Evolutionary conservation across 2,113 vertebrate species (phyloP), one percentile per base, ranked within the genome.

Genomic region (Pseudorhombus dupliciocellatus): DNA sequence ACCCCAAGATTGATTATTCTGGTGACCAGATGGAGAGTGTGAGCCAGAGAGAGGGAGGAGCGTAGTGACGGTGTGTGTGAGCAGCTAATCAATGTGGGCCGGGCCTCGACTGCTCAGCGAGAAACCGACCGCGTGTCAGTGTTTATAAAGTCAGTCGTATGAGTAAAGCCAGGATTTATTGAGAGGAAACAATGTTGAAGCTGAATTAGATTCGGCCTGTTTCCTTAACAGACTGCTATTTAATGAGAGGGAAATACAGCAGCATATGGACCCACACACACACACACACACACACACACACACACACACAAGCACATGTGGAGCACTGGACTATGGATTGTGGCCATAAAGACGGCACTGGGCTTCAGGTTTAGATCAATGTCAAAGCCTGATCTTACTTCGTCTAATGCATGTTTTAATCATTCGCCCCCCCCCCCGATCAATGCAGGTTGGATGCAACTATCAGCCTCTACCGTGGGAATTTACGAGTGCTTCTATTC

Each of bases 361-460:
- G 75, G 84, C 71, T 66, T 94, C 92, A 92, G 91, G 87, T 93
- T 94, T 95, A 96, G 96, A 96, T 96, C 95, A 95, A 96, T 96
- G 93, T 93, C 93, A 90, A 91, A 89, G 94, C 90, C 88, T 91
- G 91, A 93, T 93, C 94, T 96, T 94, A 95, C 94, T 94, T 94
- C 93, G 95, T 94, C 95, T 95, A 95, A 96, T 95, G 94, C 94
- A 93, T 95, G 96, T 95, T 96, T 96, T 96, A 97, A 94, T 94
- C 95, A 95, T 94, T 94, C 88, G 87, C 92, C 88, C 87, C 90
- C 89, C 91, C 95, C 90, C 89, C 91, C 95, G 95, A 96, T 97
- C 96, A 96, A 95, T 96, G 94, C 93, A 93, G 95, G 95, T 96
- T 93, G 93, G 94, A 95, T 95, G 94, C 91, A 91, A 93, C 93